Evolutionary conservation across 2,113 vertebrate genomes (phyloP), one percentile per base, ranked within the genome.

Genomic region (Shinisaurus crocodilurus): DNA sequence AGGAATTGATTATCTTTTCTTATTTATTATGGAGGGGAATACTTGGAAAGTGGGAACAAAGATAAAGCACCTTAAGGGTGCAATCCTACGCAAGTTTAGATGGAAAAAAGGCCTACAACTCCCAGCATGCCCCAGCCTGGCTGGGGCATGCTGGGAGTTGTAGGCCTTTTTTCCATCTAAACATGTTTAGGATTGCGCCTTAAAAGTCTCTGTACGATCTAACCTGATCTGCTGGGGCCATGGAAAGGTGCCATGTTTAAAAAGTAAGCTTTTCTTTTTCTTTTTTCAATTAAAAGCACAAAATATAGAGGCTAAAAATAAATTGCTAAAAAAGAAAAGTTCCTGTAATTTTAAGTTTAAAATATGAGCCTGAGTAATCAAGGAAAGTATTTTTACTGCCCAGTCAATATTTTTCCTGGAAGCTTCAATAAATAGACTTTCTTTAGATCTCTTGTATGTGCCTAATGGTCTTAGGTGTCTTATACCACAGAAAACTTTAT

Each of bases 351-450:
- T 97, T 95, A 96, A 95, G 95, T 97, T 97, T 96, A 96, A 97
- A 97, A 97, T 95, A 93, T 70, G 84, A 97, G 96, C 94, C 93
- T 97, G 95, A 97, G 96, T 97, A 97, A 97, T 97, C 97, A 97
- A 97, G 96, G 96, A 97, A 98, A 98, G 97, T 98, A 98, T 98
- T 98, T 98, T 98, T 97, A 98, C 97, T 96, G 95, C 95, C 97
- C 96, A 93, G 97, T 98, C 98, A 98, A 98, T 98, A 97, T 98
- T 98, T 98, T 98, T 97, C 95, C 97, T 98, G 97, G 97, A 98
- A 97, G 92, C 96, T 90, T 86, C 32, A 87, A 96, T 96, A 97
- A 97, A 96, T 93, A 97, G 95, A 91, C 95, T 96, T 96, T 96
- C 97, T 96, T 98, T 95, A 97, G 97, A 97, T 97, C 95, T 95